Evolutionary conservation across 2,888 invertebrate genomes (phyloP), one percentile per base, ranked within the genome.

Genomic region (Creontiades dilutus): DNA sequence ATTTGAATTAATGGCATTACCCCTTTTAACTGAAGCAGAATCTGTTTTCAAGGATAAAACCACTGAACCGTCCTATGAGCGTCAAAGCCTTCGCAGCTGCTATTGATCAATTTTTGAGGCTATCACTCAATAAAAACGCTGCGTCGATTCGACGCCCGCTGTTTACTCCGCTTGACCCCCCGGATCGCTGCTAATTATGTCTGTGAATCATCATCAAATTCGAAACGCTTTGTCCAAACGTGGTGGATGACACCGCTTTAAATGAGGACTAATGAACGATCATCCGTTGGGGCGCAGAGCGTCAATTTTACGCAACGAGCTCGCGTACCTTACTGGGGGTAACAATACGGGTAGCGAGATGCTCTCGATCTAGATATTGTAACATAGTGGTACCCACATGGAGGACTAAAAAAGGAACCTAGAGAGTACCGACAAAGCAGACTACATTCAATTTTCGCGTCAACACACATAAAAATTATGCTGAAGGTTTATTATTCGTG

Each of bases 251-350:
- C 46, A 78, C 78, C 46, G 78, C 78, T 78, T 46, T 78, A 78
- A 78, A 78, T 46, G 78, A 78, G 37, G 46, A 19, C 78, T 78
- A 78, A 78, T 78, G 78, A 78, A 78, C 46, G 78, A n/a, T n/a
- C n/a, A n/a, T n/a, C n/a, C n/a, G 37, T 78, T 78, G 78, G 9
- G 9, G 68, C 68, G 27, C 27, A 23, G 68, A 9, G 9, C 23
- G 68, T 5, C 19, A 4, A 23, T 68, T 68, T 68, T 68, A 61
- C 68, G 68, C 68, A 68, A 68, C 12, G 11, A 19, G 11, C 68
- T 19, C 68, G 23, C 9, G 68, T 68, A 23, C 27, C 68, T 68
- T n/a, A 57, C 57, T 23, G 52, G 23, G 23, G 68, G 12, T 5
- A 12, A 27, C 23, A 23, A 68, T 68, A 68, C 68, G 68, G 68